A percentile compares a stretch with the other conserved stretches of the same genome.
phyloP scores from a whole-genome alignment of 2,113 vertebrate genomes.

The Brienomyrus brachyistius region DNA sequence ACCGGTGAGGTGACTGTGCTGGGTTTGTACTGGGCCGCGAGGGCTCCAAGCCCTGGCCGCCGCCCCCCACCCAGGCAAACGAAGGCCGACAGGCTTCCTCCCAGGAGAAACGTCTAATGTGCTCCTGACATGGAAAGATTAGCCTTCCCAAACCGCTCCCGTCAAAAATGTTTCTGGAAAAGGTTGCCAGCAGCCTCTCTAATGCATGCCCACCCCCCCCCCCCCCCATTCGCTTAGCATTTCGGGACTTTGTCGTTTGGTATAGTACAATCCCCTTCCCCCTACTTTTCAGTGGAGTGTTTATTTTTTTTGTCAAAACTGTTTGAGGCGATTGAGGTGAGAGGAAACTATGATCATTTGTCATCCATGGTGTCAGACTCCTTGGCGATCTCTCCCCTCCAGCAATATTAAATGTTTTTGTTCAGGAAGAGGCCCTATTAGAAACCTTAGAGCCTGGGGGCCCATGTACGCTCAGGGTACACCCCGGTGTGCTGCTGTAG shows the following conservation, averaged over 20 bases:
- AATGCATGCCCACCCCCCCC: neutral
- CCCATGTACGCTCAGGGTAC: slow-evolving; percentile 6
- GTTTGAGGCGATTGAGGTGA: neutral
- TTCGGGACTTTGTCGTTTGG: neutral
- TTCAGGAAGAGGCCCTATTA: neutral
- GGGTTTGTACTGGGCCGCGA: neutral
- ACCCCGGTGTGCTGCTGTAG: neutral
- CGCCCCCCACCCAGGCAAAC: neutral
- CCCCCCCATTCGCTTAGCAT: neutral
- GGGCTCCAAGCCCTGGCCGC: neutral
- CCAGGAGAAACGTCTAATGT: neutral
- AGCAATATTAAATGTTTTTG: slow-evolving; percentile 12
- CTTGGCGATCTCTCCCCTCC: slow-evolving; percentile 4
- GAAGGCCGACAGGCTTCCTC: neutral
- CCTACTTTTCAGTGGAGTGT: slow-evolving; percentile 7
- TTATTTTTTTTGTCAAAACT: slow-evolving; percentile 22
- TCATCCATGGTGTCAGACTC: neutral
- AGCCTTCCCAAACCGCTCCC: neutral
- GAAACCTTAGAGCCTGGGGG: neutral
- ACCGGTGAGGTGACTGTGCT: neutral
- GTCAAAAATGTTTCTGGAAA: neutral
- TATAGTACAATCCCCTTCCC: slow-evolving; percentile 12
- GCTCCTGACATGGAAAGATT: slow-evolving; percentile 12
- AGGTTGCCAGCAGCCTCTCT: neutral
- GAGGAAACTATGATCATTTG: slow-evolving; percentile 18